Evolutionary conservation across 2,888 invertebrate genomes (phyloP).

Genomic region (Hirtodrosophila histrioides): DNA sequence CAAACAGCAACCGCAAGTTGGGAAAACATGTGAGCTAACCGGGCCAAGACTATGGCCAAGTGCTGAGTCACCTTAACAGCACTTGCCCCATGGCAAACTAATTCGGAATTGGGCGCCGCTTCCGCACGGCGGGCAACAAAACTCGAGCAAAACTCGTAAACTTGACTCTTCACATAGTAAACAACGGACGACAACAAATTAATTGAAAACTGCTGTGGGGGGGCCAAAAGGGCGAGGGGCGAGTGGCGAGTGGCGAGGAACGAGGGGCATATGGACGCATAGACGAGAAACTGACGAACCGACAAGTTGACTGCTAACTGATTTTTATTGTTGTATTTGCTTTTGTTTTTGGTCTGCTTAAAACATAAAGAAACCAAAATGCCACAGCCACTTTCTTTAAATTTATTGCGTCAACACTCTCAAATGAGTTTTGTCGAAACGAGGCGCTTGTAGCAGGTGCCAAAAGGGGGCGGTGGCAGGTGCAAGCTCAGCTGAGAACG

Average conservation of each 20-base stretch:
- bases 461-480: constrained; percentile 47
- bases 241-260: neutral
- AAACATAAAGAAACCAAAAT: constrained; percentile 47
- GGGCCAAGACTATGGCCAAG: constrained; percentile 43
- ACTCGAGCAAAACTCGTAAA: constrained; percentile 50
- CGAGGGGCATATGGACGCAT: neutral
- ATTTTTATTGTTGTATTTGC: constrained; percentile 7
- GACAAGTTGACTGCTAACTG: constrained; percentile 18
- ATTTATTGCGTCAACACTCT: constrained; percentile 70
- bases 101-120: constrained; percentile 32
- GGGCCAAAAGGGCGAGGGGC: neutral
- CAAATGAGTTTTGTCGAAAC: constrained; percentile 57
- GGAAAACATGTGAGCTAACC: constrained; percentile 40
- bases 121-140: constrained; percentile 37
- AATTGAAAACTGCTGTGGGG: constrained; percentile 47
- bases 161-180: constrained; percentile 22
- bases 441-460: constrained; percentile 64
- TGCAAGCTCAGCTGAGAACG: constrained; percentile 23
- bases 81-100: constrained; percentile 25
- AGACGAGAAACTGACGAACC: constrained; percentile 4
- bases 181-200: constrained; percentile 46
- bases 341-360: constrained; percentile 28
- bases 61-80: constrained; percentile 40
- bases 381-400: constrained; percentile 69
- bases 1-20: constrained; percentile 14